phyloP scores from a whole-genome alignment of 2,113 vertebrate genomes.

The Pelusios castaneus region DNA sequence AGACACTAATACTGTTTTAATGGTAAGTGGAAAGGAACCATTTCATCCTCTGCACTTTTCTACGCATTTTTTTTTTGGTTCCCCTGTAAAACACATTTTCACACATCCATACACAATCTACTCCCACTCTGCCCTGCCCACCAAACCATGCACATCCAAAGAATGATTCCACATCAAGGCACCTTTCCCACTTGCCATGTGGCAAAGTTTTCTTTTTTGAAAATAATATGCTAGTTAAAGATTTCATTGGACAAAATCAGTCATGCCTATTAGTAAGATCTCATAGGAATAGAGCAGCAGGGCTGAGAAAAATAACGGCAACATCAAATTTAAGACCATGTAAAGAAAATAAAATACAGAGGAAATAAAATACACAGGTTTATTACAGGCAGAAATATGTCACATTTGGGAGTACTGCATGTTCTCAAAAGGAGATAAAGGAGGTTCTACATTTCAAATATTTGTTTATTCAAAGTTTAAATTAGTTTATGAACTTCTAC shows the following conservation, averaged over 20 bases:
- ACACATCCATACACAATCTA: neutral
- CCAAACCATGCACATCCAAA: neutral
- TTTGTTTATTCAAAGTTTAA: constrained; percentile 69
- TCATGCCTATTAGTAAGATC: neutral
- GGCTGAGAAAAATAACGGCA: neutral
- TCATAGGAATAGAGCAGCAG: neutral
- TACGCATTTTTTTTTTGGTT: neutral
- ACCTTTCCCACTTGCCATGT: neutral
- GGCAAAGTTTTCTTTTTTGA: neutral
- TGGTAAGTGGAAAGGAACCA: neutral
- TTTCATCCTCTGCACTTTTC: neutral
- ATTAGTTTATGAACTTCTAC: constrained; percentile 69
- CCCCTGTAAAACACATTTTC: neutral
- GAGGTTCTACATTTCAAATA: neutral
- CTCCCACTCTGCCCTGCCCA: neutral
- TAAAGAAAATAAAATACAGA: neutral
- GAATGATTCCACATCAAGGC: neutral
- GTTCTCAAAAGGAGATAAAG: neutral
- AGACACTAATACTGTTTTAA: neutral
- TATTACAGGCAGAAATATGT: neutral
- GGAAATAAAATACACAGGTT: neutral
- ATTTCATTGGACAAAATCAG: neutral
- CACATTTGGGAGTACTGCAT: neutral
- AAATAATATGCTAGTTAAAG: neutral
- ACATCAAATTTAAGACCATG: neutral